Base-by-base conservation (phyloP, 2,888 invertebrate genomes). In the Hipparchia sbordonii region DNA sequence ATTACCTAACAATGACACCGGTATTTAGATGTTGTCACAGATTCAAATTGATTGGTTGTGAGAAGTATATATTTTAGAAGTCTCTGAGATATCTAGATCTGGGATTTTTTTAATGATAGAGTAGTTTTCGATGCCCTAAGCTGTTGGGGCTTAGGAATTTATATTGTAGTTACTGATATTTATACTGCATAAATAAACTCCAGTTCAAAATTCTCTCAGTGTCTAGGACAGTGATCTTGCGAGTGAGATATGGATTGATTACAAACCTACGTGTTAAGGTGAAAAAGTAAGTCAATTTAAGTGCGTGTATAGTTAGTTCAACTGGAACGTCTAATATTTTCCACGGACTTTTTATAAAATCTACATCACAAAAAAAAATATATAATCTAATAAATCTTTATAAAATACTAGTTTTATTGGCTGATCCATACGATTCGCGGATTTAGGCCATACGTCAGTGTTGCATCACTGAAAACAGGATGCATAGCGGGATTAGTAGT, bases 391-490 rank as follows among this genome's bases (percentile, higher is more conserved):
- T 65, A 56, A 56, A 66, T 66, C 51, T 65, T 54, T 45, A 45
- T 52, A 66, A 66, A 54, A 56, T 5, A 45, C n/a, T 56, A 54
- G 54, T 66, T 66, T 66, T 66, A n/a, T 56, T 51, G 33, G 39
- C 45, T 56, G 56, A 65, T 51, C 65, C 33, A 45, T 67, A 45
- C 67, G 56, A 46, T 56, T 12, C 67, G 54, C 66, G 60, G 60
- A 61, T 69, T 69, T 61, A 61, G 69, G 69, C 60, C 39, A 60
- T 61, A 61, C 69, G 69, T 61, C 69, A 69, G 39, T 61, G 69
- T 39, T 69, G 60, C 61, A 46, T 69, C 61, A 61, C 52, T 52
- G 51, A 13, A 61, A 61, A 46, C 61, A 48, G 48, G n/a, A 69
- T 61, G 10, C 52, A 60, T 61, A 39, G 51, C 61, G 61, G 69